phyloP scores from a whole-genome alignment of 2,888 invertebrate genomes.

The Polydrusus tereticollis region DNA sequence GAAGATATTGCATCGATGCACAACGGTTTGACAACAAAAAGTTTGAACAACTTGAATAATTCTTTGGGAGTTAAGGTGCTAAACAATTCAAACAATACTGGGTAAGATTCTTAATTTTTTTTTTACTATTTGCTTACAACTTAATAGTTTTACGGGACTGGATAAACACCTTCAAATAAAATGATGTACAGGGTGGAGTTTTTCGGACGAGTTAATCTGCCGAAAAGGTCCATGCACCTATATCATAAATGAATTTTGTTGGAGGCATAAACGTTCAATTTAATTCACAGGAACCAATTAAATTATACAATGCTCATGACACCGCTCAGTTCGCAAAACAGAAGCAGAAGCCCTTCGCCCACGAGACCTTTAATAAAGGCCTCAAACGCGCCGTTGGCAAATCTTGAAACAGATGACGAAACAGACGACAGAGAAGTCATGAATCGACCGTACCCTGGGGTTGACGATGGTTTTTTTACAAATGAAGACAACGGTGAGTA shows the following conservation, averaged over 20 bases:
- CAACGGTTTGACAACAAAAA: neutral
- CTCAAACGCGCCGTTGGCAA: constrained; percentile 68
- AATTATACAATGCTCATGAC: constrained; percentile 10
- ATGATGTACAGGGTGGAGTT: no score
- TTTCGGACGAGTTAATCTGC: no score
- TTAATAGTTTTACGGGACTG: no score
- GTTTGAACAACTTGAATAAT: neutral
- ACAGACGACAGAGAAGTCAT: constrained; percentile 64
- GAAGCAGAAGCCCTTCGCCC: constrained; percentile 35
- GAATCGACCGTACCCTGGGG: constrained; percentile 69
- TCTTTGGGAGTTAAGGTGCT: neutral
- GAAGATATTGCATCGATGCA: neutral
- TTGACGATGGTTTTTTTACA: constrained; percentile 75
- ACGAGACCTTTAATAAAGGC: constrained; percentile 14
- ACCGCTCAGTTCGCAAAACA: neutral
- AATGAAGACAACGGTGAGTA: constrained; percentile 54
- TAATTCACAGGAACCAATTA: constrained; percentile 1
- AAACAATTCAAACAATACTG: neutral
- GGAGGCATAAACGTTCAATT: neutral
- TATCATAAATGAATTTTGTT: no score
- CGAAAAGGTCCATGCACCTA: no score
- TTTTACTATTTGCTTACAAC: no score
- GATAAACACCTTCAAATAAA: no score
- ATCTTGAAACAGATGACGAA: constrained; percentile 74
- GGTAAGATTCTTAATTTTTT: neutral